Percentiles rank a stretch among this genome's conserved stretches.
These are phyloP conservation scores for Syngnathoides biaculeatus DNA, from an alignment of 2,113 vertebrate species.

Conservation along the genomic window DNA sequence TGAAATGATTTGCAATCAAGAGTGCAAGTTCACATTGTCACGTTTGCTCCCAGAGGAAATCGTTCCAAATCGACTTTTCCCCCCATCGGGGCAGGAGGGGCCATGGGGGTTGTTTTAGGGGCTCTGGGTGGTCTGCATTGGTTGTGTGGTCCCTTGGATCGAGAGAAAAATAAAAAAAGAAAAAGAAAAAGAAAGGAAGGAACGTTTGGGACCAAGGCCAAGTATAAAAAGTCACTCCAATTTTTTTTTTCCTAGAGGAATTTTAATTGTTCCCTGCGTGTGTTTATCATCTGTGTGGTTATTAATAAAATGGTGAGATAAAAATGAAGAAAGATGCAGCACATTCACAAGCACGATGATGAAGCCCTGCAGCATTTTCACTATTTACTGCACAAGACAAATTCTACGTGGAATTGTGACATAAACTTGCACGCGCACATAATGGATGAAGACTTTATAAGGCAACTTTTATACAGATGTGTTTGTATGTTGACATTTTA, in stretches of 20 bases:
- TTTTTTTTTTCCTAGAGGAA: slow-evolving; percentile 56
- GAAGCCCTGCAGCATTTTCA: not conserved
- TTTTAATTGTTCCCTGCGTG: slow-evolving; percentile 66
- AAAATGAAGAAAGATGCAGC: slow-evolving; percentile 27
- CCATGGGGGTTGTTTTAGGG: not conserved
- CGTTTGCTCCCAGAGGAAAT: no score
- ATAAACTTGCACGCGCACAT: no score
- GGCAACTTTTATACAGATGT: no score
- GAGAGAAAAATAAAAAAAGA: slow-evolving; percentile 28
- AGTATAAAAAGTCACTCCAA: slow-evolving; percentile 63
- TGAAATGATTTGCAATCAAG: no score
- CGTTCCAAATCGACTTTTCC: no score
- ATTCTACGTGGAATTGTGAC: no score
- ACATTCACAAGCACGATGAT: not conserved
- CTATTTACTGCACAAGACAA: not conserved
- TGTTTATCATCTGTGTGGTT: slow-evolving; percentile 66
- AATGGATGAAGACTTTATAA: no score
- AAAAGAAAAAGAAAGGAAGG: slow-evolving; percentile 67
- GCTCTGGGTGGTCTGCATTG: not conserved
- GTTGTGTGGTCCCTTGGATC: slow-evolving; percentile 24
- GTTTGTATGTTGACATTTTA: no score
- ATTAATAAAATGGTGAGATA: slow-evolving; percentile 70
- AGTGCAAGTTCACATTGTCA: no score
- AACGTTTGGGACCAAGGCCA: slow-evolving; percentile 52
- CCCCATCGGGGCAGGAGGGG: not conserved